A percentile compares a stretch with the other conserved stretches of the same genome.
Conservation (phyloP, 2,797 vertebrate species). For the Eulemur albifrons region DNA sequence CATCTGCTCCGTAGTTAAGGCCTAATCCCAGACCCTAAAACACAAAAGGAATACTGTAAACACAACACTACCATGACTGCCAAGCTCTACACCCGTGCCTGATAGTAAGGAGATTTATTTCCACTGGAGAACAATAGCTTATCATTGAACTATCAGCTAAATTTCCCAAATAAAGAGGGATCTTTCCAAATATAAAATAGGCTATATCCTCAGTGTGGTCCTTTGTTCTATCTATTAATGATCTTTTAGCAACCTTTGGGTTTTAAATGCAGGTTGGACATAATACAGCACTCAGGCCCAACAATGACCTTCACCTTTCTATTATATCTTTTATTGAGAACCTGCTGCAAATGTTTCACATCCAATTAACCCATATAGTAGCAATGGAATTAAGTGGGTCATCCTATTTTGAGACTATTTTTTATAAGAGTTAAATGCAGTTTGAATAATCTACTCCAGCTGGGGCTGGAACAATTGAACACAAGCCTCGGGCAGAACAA, state of each 20-base stretch:
- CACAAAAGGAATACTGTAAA: not conserved
- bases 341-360: constrained; percentile 1
- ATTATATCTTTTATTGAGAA: constrained; percentile 23
- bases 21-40: not conserved
- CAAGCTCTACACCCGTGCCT: not conserved
- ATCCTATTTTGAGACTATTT: constrained; percentile 27
- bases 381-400: constrained; percentile 21
- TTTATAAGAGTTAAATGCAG: not conserved
- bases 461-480: constrained; percentile 39
- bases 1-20: not conserved
- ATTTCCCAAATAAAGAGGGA: not conserved
- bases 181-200: constrained; percentile 31
- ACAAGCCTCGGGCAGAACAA: not conserved
- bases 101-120: not conserved
- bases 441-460: constrained; percentile 39
- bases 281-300: not conserved
- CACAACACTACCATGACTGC: not conserved
- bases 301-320: constrained; percentile 5
- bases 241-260: not conserved
- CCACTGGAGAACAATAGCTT: not conserved
- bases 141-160: not conserved
- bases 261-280: constrained; percentile 26
- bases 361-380: not conserved
- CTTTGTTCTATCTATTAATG: constrained; percentile 23
- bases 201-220: not conserved